Percentiles rank a stretch among this genome's conserved stretches.
Evolutionary conservation across 1,140 invertebrate species (phyloP).

Genomic region (Delia radicum): DNA sequence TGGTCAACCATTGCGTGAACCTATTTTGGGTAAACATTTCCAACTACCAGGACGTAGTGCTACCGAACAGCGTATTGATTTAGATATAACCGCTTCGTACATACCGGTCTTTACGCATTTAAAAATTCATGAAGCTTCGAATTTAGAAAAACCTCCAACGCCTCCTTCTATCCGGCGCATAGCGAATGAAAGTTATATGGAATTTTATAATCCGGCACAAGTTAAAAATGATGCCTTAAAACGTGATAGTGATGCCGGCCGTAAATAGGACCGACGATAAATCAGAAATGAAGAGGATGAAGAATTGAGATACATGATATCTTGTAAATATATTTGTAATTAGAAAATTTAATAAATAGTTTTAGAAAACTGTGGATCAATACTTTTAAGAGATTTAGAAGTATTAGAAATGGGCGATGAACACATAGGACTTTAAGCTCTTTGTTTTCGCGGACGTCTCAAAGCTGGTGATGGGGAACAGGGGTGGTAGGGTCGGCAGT

Average conservation of each 20-base stretch:
- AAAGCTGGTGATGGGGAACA: too few species aligned
- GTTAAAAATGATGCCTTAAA: neutral
- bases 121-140: slow-evolving; percentile 56
- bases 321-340: too few species aligned
- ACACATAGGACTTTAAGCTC: too few species aligned
- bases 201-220: slow-evolving; percentile 33
- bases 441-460: too few species aligned
- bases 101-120: slow-evolving; percentile 63
- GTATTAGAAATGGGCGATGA: too few species aligned
- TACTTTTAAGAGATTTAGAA: too few species aligned
- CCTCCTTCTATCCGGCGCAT: slow-evolving; percentile 56
- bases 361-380: too few species aligned
- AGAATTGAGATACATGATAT: too few species aligned
- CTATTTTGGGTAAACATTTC: slow-evolving; percentile 58
- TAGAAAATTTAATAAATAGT: too few species aligned
- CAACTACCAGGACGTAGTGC: slow-evolving; percentile 52
- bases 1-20: slow-evolving; percentile 55
- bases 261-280: neutral
- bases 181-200: slow-evolving; percentile 37
- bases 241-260: slow-evolving; percentile 19
- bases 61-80: slow-evolving; percentile 46
- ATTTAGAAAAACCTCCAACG: slow-evolving; percentile 56
- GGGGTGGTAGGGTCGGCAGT: too few species aligned
- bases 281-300: neutral
- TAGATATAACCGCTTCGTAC: slow-evolving; percentile 60